Base-by-base conservation (phyloP, 2,888 invertebrate genomes). In the Xanthorhoe spadicearia region DNA sequence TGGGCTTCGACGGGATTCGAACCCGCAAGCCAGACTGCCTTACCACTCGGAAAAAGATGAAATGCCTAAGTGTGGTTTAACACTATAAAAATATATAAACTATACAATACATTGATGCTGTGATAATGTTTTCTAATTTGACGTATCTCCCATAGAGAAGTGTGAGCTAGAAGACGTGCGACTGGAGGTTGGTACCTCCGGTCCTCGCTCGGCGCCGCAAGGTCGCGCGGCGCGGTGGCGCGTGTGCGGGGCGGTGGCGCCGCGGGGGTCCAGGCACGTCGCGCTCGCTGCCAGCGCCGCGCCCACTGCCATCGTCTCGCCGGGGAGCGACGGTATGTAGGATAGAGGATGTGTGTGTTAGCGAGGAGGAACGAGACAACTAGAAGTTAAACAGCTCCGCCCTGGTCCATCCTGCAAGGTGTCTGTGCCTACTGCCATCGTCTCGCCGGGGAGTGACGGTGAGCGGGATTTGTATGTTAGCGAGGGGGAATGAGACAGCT, bases 171-270 rank as follows among this genome's bases (percentile, higher is more conserved):
- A 88, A n/a, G 83, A 86, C 17, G 51, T 82, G 1, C 78, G 83
- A 28, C 64, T 92, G 18, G 63, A 73, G 0, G 83, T 93, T 55
- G 58, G 79, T 0, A 5, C 79, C 0, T 23, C 67, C 1, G 92
- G 90, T 0, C 78, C 81, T 0, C 77, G 75, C 7, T 53, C 68
- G 0, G 61, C 74, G 1, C 72, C 76, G 1, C 62, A 43, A 6
- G 81, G 69, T 0, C 77, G 67, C 35, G 87, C 77, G 50, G 77
- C 85, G 0, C 81, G 88, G 50, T 93, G 93, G 93, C 85, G 87
- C 17, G 91, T 89, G 67, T 93, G 92, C 74, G 93, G 93, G 3
- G 71, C 76, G 3, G 87, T 92, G 52, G 61, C 79, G 8, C 88
- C 85, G 68, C 64, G 51, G 52, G 63, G 18, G 43, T 15, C 15